These are phyloP conservation scores for Brachionus calyciflorus DNA, from an alignment of 1,140 invertebrate genomes.

Conservation along the genomic window DNA sequence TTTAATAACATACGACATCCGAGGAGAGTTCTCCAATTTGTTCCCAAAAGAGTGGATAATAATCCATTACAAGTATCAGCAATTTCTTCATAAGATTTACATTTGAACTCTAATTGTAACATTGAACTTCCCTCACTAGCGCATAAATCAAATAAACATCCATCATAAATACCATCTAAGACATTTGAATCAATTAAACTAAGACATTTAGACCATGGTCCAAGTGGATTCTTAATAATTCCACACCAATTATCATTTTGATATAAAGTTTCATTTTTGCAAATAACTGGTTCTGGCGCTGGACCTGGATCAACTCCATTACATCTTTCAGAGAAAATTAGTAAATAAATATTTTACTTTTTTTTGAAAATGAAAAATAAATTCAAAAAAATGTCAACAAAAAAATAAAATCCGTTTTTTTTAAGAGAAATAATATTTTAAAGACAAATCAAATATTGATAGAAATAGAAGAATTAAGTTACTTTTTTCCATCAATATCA, in stretches of 20 bases:
- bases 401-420: no score
- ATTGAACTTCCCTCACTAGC: conserved; percentile 4
- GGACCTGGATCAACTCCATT: neutral
- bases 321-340: neutral
- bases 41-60: neutral
- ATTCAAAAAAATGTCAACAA: no score
- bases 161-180: neutral
- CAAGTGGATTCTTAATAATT: neutral
- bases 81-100: conserved; percentile 11
- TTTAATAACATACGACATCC: neutral
- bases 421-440: no score
- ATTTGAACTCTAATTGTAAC: conserved; percentile 22
- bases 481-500: neutral
- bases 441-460: no score
- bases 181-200: neutral
- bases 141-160: conserved; percentile 32
- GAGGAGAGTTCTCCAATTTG: neutral
- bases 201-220: conserved; percentile 23
- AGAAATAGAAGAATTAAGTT: no score
- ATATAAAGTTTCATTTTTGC: conserved; percentile 11
- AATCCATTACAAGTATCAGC: neutral
- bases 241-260: conserved; percentile 26
- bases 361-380: no score
- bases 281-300: neutral
- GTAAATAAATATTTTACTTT: no score